Conservation (phyloP, 2,113 vertebrate genomes). For the Paratilapia polleni region DNA sequence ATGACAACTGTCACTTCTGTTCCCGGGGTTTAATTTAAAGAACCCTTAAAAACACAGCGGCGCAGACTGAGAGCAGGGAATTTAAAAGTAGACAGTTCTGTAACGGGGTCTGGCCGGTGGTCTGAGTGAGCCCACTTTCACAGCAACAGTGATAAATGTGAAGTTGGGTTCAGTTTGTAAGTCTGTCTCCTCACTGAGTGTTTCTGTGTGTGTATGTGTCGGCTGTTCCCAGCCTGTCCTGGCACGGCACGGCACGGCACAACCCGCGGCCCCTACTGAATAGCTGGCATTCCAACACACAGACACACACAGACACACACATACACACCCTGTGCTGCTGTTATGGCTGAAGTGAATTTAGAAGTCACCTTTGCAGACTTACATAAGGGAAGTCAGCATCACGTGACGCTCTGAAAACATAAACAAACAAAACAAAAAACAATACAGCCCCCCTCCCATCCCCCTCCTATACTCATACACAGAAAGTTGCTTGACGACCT, state of each 20-base stretch:
- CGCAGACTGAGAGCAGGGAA: background rate
- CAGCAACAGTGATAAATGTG: background rate
- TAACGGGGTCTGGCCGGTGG: background rate
- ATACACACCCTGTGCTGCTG: background rate
- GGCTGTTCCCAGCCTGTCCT: conserved; percentile 32
- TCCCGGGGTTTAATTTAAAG: background rate
- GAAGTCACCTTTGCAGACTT: conserved; percentile 1
- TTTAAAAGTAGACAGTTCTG: background rate
- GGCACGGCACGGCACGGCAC: conserved; percentile 25
- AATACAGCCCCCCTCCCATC: background rate
- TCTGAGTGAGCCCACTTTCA: background rate
- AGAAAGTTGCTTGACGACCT: background rate
- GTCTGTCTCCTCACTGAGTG: background rate
- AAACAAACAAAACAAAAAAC: background rate
- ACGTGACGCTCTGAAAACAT: background rate
- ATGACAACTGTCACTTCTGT: accelerated
- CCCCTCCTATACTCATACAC: background rate
- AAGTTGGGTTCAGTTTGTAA: background rate
- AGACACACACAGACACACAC: background rate
- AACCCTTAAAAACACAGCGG: background rate
- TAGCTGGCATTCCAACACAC: conserved; percentile 59
- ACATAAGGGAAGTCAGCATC: conserved; percentile 13
- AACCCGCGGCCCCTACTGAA: conserved; percentile 22
- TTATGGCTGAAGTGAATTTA: background rate
- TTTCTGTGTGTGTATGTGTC: background rate